These are phyloP conservation scores for Equus przewalskii DNA, from an alignment of 2,113 vertebrate genomes.

Conservation along the genomic window DNA sequence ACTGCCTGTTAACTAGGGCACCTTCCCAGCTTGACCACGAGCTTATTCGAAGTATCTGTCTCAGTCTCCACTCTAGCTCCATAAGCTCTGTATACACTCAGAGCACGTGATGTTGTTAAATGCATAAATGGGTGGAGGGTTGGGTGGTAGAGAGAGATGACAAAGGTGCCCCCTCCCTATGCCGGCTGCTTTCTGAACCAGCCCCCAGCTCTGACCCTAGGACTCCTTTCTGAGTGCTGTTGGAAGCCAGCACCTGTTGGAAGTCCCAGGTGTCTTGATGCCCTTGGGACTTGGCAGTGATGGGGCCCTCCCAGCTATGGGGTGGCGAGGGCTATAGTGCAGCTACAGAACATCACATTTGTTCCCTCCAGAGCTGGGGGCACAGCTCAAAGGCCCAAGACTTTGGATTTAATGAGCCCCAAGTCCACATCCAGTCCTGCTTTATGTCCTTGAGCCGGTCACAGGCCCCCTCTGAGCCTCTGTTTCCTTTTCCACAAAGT, in stretches of 20 bases:
- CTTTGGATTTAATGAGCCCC: not conserved
- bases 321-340: rapidly evolving
- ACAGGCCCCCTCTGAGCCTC: not conserved
- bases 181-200: not conserved
- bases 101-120: not conserved
- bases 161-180: no score
- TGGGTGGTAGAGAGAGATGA: not conserved
- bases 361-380: not conserved
- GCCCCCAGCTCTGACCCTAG: not conserved
- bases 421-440: not conserved
- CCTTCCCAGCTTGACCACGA: not conserved
- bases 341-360: not conserved
- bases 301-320: rapidly evolving
- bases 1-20: no score
- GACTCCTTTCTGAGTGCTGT: no score
- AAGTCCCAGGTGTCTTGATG: not conserved
- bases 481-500: not conserved
- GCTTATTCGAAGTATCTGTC: not conserved
- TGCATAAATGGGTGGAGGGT: not conserved
- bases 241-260: not conserved
- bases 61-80: not conserved
- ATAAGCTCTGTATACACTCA: rapidly evolving
- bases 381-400: not conserved
- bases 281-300: not conserved
- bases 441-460: not conserved